Conservation (phyloP, 2,113 vertebrate species). For the Chaetodon trifascialis region DNA sequence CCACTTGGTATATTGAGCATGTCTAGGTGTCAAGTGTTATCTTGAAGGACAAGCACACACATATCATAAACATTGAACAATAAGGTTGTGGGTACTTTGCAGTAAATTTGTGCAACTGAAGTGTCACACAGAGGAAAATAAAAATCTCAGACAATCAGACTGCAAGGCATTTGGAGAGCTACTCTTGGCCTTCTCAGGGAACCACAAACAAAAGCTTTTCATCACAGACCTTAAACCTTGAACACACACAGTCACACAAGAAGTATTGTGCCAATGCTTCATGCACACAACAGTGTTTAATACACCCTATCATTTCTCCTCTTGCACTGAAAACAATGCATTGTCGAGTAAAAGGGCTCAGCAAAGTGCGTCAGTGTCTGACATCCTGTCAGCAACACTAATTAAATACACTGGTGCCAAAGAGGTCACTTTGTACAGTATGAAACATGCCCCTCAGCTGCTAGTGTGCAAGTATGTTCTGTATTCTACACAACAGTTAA, state of each 20-base stretch:
- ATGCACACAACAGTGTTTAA: conserved; percentile 25
- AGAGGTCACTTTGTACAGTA: background rate
- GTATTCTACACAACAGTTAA: background rate
- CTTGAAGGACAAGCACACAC: conserved; percentile 13
- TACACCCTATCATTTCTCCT: conserved; percentile 33
- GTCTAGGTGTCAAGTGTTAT: background rate
- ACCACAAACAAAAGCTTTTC: conserved; percentile 47
- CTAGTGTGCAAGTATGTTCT: background rate
- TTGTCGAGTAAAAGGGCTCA: conserved; percentile 5
- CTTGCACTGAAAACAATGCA: conserved; percentile 20
- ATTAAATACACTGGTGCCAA: conserved; percentile 9
- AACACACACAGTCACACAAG: conserved; percentile 14
- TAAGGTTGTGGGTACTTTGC: background rate
- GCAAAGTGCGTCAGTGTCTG: background rate
- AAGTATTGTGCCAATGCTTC: conserved; percentile 1
- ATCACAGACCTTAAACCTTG: conserved; percentile 32
- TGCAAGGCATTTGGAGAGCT: conserved; percentile 32
- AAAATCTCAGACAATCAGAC: conserved; percentile 4
- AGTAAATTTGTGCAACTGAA: conserved; percentile 11
- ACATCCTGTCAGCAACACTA: conserved; percentile 16
- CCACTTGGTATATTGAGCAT: background rate
- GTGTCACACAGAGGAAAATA: conserved; percentile 16
- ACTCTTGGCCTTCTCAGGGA: conserved; percentile 26
- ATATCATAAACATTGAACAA: background rate
- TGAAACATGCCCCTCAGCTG: conserved; percentile 10